Base-by-base conservation (phyloP, 1,140 invertebrate genomes). In the Nasonia giraulti region DNA sequence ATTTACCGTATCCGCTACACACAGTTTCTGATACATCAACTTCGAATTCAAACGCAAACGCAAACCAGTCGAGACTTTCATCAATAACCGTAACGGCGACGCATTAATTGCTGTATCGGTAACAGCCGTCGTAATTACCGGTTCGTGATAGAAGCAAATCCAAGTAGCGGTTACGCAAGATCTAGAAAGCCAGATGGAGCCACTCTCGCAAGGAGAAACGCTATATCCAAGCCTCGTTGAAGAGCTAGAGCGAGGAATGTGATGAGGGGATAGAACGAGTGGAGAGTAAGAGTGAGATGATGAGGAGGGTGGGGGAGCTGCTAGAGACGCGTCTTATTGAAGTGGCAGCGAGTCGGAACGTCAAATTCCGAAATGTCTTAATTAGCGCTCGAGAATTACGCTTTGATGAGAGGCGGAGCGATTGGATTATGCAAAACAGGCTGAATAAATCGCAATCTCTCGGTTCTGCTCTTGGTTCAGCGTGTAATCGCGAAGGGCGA, bases 401-500 rank as follows among this genome's bases (percentile, higher is more conserved):
- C 62, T 80, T 85, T 85, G 66, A 85, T 71, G 80, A 82, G 78
- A 73, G 78, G 31, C 44, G 27, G 73, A 71, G 62, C 23, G 73
- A 85, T 85, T 82, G 74, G 84, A 85, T 85, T 85, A 82, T 82
- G 74, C 77, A 85, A 85, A 85, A 69, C 37, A 78, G 55, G n/a
- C 40, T 85, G 80, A 82, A 77, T 85, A 85, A 85, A 85, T 82
- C 31, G 17, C 50, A 33, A 81, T 69, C 44, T 75, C 14, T 69
- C 55, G 40, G 31, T 62, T 62, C 55, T 62, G 55, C 55, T 77
- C n/a, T 20, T 47, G 5, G 10, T 77, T 44, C 47, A 23, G 40
- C 47, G n/a, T 33, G n/a, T 80, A 14, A 40, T 23, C 37, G 62
- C 47, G n/a, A 66, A 68, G 69, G 8, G 14, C 23, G 20, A 73